phyloP scores from a whole-genome alignment of 2,113 vertebrate genomes.

The Tamias sibiricus region DNA sequence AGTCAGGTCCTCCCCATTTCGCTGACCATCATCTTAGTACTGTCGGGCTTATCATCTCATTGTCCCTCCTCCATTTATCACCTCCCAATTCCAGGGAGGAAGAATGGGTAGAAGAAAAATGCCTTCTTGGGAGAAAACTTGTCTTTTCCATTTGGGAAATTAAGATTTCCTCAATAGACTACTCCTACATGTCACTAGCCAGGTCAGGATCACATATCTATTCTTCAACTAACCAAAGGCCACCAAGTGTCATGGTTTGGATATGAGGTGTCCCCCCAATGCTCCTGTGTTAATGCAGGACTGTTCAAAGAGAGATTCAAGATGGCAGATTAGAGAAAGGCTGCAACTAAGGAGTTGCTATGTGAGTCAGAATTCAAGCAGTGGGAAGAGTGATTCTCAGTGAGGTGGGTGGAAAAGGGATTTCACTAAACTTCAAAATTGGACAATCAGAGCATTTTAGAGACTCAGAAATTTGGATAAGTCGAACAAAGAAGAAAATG shows the following conservation, averaged over 20 bases:
- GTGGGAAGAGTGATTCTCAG: too few species aligned
- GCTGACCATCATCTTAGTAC: background rate
- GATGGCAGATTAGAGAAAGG: too few species aligned
- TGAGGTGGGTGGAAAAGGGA: too few species aligned
- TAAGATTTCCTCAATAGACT: background rate
- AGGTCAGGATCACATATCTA: background rate
- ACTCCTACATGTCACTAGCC: background rate
- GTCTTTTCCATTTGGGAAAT: background rate
- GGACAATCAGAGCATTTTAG: too few species aligned
- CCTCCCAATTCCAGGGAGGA: background rate
- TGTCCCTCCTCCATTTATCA: background rate
- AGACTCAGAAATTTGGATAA: too few species aligned
- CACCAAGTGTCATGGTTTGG: background rate
- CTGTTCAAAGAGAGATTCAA: too few species aligned
- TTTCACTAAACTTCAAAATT: too few species aligned
- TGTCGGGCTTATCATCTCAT: fast-evolving
- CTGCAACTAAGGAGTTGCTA: too few species aligned
- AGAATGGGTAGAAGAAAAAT: background rate
- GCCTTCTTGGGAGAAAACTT: background rate
- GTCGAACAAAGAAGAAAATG: too few species aligned
- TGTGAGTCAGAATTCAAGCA: too few species aligned
- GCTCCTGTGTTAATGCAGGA: too few species aligned
- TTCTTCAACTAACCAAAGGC: background rate
- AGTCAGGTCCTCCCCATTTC: background rate
- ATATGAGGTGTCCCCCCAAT: too few species aligned